Evolutionary conservation across 2,888 invertebrate genomes (phyloP), one percentile per base, ranked within the genome.

Genomic region (Chrysolina americana): DNA sequence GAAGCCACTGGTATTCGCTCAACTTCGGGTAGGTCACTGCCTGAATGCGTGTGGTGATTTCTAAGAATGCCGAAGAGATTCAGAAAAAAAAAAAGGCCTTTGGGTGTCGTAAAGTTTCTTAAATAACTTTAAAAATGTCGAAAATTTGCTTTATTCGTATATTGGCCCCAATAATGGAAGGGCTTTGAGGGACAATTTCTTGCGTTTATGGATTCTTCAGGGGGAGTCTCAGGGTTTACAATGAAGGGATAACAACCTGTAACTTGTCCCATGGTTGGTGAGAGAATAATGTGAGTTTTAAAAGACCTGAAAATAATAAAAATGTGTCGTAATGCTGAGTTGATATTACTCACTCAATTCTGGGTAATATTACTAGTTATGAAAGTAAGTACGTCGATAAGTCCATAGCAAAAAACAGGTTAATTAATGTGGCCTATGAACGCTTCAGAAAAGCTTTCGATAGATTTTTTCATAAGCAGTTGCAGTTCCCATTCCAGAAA

Each of bases 1-100:
- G 8, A 21, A 13, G 68, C 66, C 68, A 68, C 68, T 73, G 72
- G 63, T n/a, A 41, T 63, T 21, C 11, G 19, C 17, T 21, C 48
- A 68, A 62, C 68, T 68, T 73, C 72, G 72, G 68, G 63, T 73
- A 44, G 73, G 73, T 65, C 70, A 59, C 47, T 62, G 70, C 65
- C 47, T 36, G 70, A 73, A 73, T 73, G 70, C 65, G 69, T 73
- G 73, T 62, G 70, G 70, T 65, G 70, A 65, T 65, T 70, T 73
- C 73, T 59, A 28, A 59, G 73, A 73, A 73, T 56, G 59, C 53
- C 59, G 47, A 56, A 50, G 73, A 62, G 41, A 62, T 70, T 23
- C 62, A 21, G 48, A 70, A 70, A 59, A 68, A 68, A 8, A n/a
- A 47, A 41, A 68, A 36, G 17, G 23, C 17, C 21, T 13, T 13